Evolutionary conservation across 1,140 invertebrate genomes (phyloP), one percentile per base, ranked within the genome.

Genomic region (Drepana arcuata): DNA sequence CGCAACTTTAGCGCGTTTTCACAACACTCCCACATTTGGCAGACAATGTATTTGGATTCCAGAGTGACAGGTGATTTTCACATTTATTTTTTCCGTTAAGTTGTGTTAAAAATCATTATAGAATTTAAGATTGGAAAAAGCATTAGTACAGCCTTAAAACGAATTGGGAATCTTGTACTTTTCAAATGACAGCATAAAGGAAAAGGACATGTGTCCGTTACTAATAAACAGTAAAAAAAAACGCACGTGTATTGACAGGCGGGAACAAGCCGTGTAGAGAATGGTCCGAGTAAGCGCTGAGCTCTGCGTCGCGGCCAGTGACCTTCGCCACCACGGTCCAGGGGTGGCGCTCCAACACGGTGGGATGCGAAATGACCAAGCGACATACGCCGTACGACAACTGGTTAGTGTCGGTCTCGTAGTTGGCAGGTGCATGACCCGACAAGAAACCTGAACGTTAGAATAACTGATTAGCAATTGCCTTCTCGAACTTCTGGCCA

Each of bases 271-370:
- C n/a, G n/a, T n/a, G n/a, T n/a, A n/a, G n/a, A n/a, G n/a, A n/a
- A n/a, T n/a, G n/a, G n/a, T n/a, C n/a, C n/a, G n/a, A n/a, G n/a
- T n/a, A n/a, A n/a, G n/a, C n/a, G n/a, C n/a, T n/a, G n/a, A 62
- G 23, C 29, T 69, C 63, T 0, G 16, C 29, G 5, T 60, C 46
- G 1, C 50, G 46, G 4, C 66, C 62, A 0, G 5, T 12, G 21
- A 68, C 36, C 24, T 39, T 54, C 9, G 50, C 59, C 3, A 52
- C 63, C 0, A 77, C 35, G 14, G 63, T 69, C 72, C 72, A 77
- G 0, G 64, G 65, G 23, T 66, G 65, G 0, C 45, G 30, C 14
- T 77, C 68, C 12, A 72, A 24, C 2, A 51, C 53, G 0, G 49
- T 51, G 0, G 67, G 47, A 2, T 37, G 9, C 0, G n/a, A 4